Evolutionary conservation across 2,797 vertebrate species (phyloP).

Genomic region (Chelon auratus): DNA sequence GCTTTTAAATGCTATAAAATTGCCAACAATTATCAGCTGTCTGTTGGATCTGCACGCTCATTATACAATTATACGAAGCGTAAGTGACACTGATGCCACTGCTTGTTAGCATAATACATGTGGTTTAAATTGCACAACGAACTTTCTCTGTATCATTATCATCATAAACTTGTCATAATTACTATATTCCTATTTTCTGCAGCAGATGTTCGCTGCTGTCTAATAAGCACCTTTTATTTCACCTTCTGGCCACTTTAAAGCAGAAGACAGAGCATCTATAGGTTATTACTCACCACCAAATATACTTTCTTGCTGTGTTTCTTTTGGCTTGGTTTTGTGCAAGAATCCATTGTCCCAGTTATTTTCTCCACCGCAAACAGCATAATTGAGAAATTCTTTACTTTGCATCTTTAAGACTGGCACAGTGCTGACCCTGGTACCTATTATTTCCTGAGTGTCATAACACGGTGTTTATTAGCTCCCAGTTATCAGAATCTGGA

Average conservation of each 20-base stretch:
- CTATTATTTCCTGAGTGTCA: slow-evolving; percentile 43
- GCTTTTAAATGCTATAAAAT: slow-evolving; percentile 1
- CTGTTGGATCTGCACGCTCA: slow-evolving; percentile 21
- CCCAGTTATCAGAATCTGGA: slow-evolving; percentile 20
- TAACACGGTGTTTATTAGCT: slow-evolving; percentile 15
- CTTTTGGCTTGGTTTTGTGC: slow-evolving; percentile 14
- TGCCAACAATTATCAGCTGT: not conserved
- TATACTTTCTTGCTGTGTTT: slow-evolving; percentile 5
- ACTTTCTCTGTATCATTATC: slow-evolving; percentile 41
- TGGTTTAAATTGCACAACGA: slow-evolving; percentile 33
- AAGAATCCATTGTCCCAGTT: slow-evolving; percentile 26
- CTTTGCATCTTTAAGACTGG: slow-evolving; percentile 50
- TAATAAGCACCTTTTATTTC: slow-evolving; percentile 45
- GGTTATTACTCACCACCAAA: too few species aligned
- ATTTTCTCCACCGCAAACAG: slow-evolving; percentile 5
- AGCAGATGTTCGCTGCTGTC: slow-evolving; percentile 49
- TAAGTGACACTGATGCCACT: slow-evolving; percentile 16
- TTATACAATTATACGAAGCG: slow-evolving; percentile 17
- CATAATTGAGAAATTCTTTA: slow-evolving; percentile 17
- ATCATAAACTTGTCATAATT: slow-evolving; percentile 55
- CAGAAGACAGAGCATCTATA: slow-evolving; percentile 10
- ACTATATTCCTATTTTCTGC: slow-evolving; percentile 47
- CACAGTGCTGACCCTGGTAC: slow-evolving; percentile 43
- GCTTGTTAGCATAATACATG: slow-evolving; percentile 42
- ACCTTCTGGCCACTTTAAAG: slow-evolving; percentile 27